These are phyloP conservation scores for Melipona beecheii DNA, from an alignment of 2,888 invertebrate genomes.

Conservation along the genomic window DNA sequence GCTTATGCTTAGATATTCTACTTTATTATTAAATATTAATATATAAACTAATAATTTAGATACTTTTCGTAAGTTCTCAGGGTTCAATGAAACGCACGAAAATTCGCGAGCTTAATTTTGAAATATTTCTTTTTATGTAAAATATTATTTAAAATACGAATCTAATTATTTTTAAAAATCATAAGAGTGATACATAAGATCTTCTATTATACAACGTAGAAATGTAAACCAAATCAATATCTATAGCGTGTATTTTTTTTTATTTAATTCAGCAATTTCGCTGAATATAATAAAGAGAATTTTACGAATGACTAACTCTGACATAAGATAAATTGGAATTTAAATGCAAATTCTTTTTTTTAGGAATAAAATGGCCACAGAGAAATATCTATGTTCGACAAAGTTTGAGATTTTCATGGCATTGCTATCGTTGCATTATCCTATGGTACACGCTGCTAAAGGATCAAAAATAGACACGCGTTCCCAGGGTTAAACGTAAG, in stretches of 20 bases:
- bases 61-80: background rate
- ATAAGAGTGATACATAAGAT: background rate
- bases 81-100: background rate
- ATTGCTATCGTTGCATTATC: conserved; percentile 39
- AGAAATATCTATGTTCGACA: background rate
- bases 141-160: background rate
- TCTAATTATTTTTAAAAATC: background rate
- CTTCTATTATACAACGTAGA: background rate
- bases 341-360: background rate
- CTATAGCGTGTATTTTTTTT: background rate
- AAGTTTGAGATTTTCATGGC: conserved; percentile 22
- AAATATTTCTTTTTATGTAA: background rate
- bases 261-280: background rate
- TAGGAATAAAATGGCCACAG: background rate
- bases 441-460: conserved; percentile 45
- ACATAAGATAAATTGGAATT: background rate
- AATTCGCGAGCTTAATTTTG: background rate
- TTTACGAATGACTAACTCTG: background rate
- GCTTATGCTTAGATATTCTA: too few relatives aligned
- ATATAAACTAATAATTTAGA: background rate
- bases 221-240: background rate
- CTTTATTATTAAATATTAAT: too few relatives aligned
- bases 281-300: background rate
- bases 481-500: conserved; percentile 66
- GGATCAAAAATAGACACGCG: conserved; percentile 62